These are phyloP conservation scores for Oreochromis aureus DNA, from an alignment of 2,113 vertebrate genomes.

Conservation along the genomic window DNA sequence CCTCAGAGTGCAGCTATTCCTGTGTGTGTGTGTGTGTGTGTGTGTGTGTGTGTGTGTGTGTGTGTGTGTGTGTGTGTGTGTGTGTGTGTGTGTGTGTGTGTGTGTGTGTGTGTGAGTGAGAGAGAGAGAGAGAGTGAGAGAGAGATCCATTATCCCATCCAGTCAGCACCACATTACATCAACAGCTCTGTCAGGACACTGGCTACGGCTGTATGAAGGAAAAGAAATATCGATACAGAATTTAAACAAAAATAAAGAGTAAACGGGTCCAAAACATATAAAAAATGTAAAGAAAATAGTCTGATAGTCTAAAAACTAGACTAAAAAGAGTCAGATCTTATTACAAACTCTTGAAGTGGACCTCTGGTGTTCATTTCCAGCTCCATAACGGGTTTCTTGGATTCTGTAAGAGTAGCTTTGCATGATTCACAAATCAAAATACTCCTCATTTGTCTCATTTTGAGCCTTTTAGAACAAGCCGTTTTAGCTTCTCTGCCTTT, in stretches of 20 bases:
- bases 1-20: too few relatives aligned
- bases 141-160: conserved; percentile 46
- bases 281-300: neutral
- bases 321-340: neutral
- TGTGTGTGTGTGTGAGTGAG: too few relatives aligned
- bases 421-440: neutral
- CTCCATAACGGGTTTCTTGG: neutral
- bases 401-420: neutral
- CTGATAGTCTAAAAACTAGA: neutral
- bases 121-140: too few relatives aligned
- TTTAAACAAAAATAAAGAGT: neutral
- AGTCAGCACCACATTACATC: conserved; percentile 53
- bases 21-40: too few relatives aligned
- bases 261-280: neutral
- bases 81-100: too few relatives aligned
- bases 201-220: neutral
- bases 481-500: neutral
- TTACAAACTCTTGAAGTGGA: neutral
- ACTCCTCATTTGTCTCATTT: neutral
- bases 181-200: conserved; percentile 15
- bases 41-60: neutral
- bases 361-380: neutral
- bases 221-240: neutral
- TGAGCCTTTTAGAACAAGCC: neutral
- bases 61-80: too few relatives aligned